Conservation (phyloP, 2,113 vertebrate species). For the Boulengerochromis microlepis region DNA sequence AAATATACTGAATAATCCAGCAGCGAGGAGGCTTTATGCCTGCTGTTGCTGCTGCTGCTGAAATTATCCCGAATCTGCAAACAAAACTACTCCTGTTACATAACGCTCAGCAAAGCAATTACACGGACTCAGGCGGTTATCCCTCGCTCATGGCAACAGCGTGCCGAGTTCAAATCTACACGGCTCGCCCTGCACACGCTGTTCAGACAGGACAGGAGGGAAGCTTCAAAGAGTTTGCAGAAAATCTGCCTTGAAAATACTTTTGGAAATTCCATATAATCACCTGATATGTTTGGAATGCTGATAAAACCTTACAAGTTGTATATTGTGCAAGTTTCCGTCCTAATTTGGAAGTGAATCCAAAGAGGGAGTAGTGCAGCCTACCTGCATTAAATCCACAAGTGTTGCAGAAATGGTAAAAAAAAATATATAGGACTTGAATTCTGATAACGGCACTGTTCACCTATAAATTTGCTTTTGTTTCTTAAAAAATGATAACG, state of each 20-base stretch:
- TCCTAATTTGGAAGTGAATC: not conserved
- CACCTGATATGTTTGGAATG: not conserved
- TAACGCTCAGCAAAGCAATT: conserved; percentile 22
- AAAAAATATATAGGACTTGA: fast-evolving
- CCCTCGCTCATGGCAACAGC: not conserved
- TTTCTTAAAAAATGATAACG: not conserved
- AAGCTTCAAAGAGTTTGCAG: not conserved
- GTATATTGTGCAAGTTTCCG: not conserved
- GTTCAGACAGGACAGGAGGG: not conserved
- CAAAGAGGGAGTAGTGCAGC: not conserved
- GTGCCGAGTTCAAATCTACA: not conserved
- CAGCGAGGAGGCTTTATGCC: not conserved
- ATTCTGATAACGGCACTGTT: fast-evolving
- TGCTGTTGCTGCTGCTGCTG: not conserved
- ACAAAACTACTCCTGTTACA: conserved; percentile 13
- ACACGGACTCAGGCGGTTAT: not conserved
- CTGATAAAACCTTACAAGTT: not conserved
- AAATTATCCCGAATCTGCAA: conserved; percentile 33
- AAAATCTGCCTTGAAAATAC: not conserved
- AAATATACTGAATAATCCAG: conserved; percentile 8
- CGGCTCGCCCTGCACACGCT: not conserved
- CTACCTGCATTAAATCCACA: not conserved
- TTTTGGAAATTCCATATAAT: not conserved
- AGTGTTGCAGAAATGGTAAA: not conserved
- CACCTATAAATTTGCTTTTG: fast-evolving